These are phyloP conservation scores for Drepana arcuata DNA, from an alignment of 1,140 invertebrate genomes.

Conservation along the genomic window DNA sequence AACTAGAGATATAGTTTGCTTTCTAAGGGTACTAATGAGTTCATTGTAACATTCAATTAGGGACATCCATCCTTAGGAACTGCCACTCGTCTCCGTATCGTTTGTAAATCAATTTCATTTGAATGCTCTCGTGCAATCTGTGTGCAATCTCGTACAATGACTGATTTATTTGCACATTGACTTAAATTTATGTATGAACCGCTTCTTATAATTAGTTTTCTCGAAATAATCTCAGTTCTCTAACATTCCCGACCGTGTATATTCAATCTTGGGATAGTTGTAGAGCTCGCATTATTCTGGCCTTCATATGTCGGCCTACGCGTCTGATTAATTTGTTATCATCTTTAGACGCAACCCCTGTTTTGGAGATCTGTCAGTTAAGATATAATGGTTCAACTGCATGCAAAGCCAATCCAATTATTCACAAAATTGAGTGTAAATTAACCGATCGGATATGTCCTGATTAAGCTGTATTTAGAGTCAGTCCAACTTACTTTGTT, in stretches of 20 bases:
- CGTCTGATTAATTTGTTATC: not conserved
- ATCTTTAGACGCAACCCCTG: constrained; percentile 2
- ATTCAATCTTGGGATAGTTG: constrained; percentile 1
- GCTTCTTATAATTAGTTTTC: constrained; percentile 12
- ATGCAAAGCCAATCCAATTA: constrained; percentile 28
- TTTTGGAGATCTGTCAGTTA: constrained; percentile 25
- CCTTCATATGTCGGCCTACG: too few relatives aligned
- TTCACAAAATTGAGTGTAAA: constrained; percentile 19
- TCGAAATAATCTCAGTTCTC: constrained; percentile 1
- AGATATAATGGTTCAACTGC: constrained; percentile 25
- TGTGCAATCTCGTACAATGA: constrained; percentile 7
- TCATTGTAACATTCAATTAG: constrained; percentile 34
- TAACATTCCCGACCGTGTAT: too few relatives aligned
- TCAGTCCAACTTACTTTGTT: constrained; percentile 11
- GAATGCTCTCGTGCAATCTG: not conserved
- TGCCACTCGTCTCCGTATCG: constrained; percentile 12
- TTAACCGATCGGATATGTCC: constrained; percentile 17
- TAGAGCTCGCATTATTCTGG: constrained; percentile 2
- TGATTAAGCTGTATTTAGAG: constrained; percentile 27
- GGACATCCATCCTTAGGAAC: constrained; percentile 13
- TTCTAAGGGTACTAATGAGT: too few relatives aligned
- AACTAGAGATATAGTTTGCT: too few relatives aligned
- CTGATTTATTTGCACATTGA: constrained; percentile 13
- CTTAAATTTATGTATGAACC: constrained; percentile 19
- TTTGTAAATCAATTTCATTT: too few relatives aligned